Base-by-base conservation (phyloP, 2,888 invertebrate genomes). In the Melangyna quadrimaculata region DNA sequence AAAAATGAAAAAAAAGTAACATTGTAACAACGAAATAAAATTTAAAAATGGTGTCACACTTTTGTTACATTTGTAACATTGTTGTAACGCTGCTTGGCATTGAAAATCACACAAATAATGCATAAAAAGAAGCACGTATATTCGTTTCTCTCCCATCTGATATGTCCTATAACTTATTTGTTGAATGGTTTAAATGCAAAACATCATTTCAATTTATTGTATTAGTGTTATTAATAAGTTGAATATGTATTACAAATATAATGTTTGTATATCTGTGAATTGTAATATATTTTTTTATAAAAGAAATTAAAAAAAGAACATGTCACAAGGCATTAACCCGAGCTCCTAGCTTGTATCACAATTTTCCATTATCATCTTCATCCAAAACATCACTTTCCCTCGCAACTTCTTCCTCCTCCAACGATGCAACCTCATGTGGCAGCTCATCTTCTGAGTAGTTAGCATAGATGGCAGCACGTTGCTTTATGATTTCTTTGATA, bases 401-500 rank as follows among this genome's bases (percentile, higher is more conserved):
- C 9, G 40, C 40, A 59, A 61, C 32, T 37, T 63, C 43, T 43
- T 83, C 82, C 8, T 53, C 74, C 9, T 22, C 65, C 1, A 7
- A n/a, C 3, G 71, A 10, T 12, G 17, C 17, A 22, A n/a, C 17
- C 32, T 65, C 65, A 24, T 45, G 29, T 5, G 9, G 7, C 9
- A n/a, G 24, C 5, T 77, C 78, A 45, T 88, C 89, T 32, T 90
- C 91, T 63, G 88, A 88, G 73, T 90, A 91, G 57, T 88, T 90
- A n/a, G 89, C 90, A 83, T 92, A 91, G 9, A 88, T 87, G 10
- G 89, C 94, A 0, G 95, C 95, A 87, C 96, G 94, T 88, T 95
- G 95, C 90, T 95, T 95, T 89, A 96, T 93, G 89, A 97, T 96
- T 91, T 96, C 96, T 88, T 94, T 94, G 43, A 97, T 95, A 73